phyloP scores from a whole-genome alignment of 2,113 vertebrate genomes.

The Antechinus flavipes region DNA sequence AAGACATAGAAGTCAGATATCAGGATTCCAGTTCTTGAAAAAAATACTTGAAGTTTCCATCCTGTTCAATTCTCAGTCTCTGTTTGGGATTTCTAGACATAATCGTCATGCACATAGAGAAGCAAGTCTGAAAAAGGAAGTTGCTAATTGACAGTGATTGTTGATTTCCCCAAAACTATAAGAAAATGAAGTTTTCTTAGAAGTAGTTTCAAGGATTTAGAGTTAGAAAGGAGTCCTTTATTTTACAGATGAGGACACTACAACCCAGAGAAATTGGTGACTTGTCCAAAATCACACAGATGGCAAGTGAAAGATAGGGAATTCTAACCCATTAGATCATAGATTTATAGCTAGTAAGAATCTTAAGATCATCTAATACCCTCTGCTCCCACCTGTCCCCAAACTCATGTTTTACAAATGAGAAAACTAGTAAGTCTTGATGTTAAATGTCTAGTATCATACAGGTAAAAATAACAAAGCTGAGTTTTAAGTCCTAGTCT shows the following conservation, averaged over 20 bases:
- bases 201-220: not conserved
- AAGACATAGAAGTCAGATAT: not conserved
- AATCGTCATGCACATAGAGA: not conserved
- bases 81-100: slow-evolving; percentile 22
- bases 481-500: not conserved
- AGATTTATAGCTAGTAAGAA: not conserved
- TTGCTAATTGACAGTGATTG: not conserved
- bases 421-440: not conserved
- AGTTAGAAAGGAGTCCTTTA: not conserved
- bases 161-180: not conserved
- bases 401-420: not conserved
- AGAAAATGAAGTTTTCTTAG: not conserved
- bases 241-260: not conserved
- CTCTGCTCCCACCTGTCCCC: too few species aligned
- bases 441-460: not conserved
- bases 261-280: not conserved
- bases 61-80: slow-evolving; percentile 6
- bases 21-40: slow-evolving; percentile 12
- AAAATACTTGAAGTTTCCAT: not conserved
- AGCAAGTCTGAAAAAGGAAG: not conserved
- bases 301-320: not conserved
- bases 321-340: not conserved
- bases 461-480: not conserved
- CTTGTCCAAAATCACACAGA: not conserved
- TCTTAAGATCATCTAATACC: not conserved